Conservation (phyloP, 2,888 invertebrate species). For the Ypsolopha sequella region DNA sequence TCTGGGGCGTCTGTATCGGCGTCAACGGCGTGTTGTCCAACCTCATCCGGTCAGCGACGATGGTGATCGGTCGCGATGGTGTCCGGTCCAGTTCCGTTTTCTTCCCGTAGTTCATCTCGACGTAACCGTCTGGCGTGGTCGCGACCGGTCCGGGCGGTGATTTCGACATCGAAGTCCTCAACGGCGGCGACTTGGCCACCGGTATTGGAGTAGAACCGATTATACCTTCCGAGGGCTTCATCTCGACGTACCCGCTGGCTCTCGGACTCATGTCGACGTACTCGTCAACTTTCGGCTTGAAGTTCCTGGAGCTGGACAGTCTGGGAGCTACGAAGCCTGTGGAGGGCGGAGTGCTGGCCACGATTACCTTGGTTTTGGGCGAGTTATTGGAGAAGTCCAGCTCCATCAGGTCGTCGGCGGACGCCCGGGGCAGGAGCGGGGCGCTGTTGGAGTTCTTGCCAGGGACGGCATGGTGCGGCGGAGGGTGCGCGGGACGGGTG, state of each 20-base stretch:
- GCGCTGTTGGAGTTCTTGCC: conserved; percentile 18
- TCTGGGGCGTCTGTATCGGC: conserved; percentile 15
- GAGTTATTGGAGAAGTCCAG: conserved; percentile 62
- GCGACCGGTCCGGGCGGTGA: conserved; percentile 10
- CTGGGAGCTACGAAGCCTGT: conserved; percentile 23
- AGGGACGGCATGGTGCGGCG: conserved; percentile 44
- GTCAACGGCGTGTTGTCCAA: conserved; percentile 17
- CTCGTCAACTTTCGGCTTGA: conserved; percentile 36
- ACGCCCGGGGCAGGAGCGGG: conserved; percentile 48
- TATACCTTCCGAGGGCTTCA: conserved; percentile 52
- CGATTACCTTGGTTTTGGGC: conserved; percentile 25
- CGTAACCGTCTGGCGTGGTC: conserved; percentile 58
- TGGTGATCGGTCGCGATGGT: conserved; percentile 75
- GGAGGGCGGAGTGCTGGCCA: conserved; percentile 16
- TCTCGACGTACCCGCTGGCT: conserved; percentile 71
- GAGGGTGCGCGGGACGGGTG: conserved; percentile 34
- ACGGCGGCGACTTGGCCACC: neutral
- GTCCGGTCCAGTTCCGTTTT: conserved; percentile 39
- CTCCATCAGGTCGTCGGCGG: conserved; percentile 85
- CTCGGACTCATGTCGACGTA: conserved; percentile 64
- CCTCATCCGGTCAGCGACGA: conserved; percentile 41
- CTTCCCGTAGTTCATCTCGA: conserved; percentile 46
- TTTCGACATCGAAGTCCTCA: neutral
- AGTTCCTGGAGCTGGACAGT: too few species aligned
- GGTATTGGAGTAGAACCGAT: conserved; percentile 2